Conservation (phyloP, 2,113 vertebrate genomes). For the Thunnus thynnus region DNA sequence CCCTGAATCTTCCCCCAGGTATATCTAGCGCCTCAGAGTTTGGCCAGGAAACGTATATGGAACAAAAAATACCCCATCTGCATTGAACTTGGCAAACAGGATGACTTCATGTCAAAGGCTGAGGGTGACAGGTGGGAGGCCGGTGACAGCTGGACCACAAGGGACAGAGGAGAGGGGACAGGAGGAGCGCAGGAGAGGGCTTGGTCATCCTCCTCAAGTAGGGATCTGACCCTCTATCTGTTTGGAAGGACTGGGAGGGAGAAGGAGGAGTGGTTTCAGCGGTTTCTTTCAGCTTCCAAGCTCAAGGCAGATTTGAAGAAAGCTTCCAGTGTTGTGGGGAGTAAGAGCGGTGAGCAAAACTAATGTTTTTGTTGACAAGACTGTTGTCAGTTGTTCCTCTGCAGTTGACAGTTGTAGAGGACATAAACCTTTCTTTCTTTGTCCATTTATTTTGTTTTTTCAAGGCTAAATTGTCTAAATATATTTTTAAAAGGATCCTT, state of each 20-base stretch:
- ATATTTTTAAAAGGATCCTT: no score
- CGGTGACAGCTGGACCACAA: slow-evolving; percentile 79
- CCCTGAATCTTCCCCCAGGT: slow-evolving; percentile 82
- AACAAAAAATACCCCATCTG: slow-evolving; percentile 99
- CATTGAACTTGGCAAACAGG: slow-evolving; percentile 94
- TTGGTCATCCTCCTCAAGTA: slow-evolving; percentile 58
- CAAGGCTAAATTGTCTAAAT: neutral
- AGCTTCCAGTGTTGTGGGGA: slow-evolving; percentile 72
- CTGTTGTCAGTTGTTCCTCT: neutral
- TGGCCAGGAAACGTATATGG: slow-evolving; percentile 96
- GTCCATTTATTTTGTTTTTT: neutral
- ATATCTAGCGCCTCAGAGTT: slow-evolving; percentile 90
- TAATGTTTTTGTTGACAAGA: neutral
- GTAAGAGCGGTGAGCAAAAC: slow-evolving; percentile 84
- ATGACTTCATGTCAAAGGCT: slow-evolving; percentile 96
- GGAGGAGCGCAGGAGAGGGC: slow-evolving; percentile 81
- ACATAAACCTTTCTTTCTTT: neutral
- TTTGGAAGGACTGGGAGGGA: slow-evolving; percentile 97
- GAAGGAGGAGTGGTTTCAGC: slow-evolving; percentile 97
- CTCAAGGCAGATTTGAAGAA: slow-evolving; percentile 89
- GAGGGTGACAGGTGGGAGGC: slow-evolving; percentile 85
- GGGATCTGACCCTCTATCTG: slow-evolving; percentile 91
- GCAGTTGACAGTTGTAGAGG: neutral
- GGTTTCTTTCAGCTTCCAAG: slow-evolving; percentile 91
- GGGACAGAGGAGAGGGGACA: slow-evolving; percentile 81